Percentiles rank a stretch among this genome's conserved stretches.
Conservation (phyloP, 2,888 invertebrate species). For the Lissocephala sabroskyi region DNA sequence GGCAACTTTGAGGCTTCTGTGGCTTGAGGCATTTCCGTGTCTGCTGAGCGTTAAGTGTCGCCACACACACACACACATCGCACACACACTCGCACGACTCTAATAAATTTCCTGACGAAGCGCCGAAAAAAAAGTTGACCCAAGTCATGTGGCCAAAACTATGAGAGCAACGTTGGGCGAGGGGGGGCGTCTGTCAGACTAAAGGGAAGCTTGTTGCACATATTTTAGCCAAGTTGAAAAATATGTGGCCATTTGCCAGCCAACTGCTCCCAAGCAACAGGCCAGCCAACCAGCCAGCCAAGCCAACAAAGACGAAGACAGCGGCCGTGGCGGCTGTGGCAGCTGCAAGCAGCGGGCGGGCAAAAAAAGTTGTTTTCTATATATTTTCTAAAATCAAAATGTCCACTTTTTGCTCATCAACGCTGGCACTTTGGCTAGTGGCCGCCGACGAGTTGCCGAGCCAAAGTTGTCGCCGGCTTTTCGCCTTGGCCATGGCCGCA, state of each 20-base stretch:
- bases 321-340: background rate
- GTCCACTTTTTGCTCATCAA: slow-evolving; percentile 65
- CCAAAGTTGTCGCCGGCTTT: slow-evolving; percentile 60
- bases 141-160: too few species aligned
- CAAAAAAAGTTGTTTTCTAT: slow-evolving; percentile 66
- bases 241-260: slow-evolving; percentile 38
- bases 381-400: slow-evolving; percentile 67
- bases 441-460: slow-evolving; percentile 20
- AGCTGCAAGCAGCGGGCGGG: slow-evolving; percentile 12
- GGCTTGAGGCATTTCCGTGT: too few species aligned
- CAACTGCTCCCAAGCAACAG: slow-evolving; percentile 22
- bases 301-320: slow-evolving; percentile 14
- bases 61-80: slow-evolving; percentile 1
- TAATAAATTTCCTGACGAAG: slow-evolving; percentile 48
- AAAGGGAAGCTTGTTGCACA: slow-evolving; percentile 39
- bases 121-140: slow-evolving; percentile 2
- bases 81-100: slow-evolving; percentile 6
- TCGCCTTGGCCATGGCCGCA: slow-evolving; percentile 27
- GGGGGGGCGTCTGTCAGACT: slow-evolving; percentile 7
- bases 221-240: slow-evolving; percentile 59
- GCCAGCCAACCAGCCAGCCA: slow-evolving; percentile 20
- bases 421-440: slow-evolving; percentile 32
- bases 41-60: too few species aligned
- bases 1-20: too few species aligned
- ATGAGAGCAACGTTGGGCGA: background rate